Evolutionary conservation across 2,888 invertebrate species (phyloP).

Genomic region (Pteria penguin): DNA sequence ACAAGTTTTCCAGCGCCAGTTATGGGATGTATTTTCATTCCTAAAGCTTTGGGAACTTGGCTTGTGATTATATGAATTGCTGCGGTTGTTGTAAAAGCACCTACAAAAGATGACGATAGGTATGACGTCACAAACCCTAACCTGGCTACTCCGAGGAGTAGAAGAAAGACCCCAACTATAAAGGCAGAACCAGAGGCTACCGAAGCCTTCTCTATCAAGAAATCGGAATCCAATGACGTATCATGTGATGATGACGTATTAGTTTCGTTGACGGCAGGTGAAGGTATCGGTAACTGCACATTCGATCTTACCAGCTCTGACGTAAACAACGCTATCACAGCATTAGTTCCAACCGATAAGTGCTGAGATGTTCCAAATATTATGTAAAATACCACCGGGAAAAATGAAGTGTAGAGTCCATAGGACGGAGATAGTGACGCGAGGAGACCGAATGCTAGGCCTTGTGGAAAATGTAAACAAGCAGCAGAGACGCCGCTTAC

Average conservation of each 20-base stretch:
- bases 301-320: slow-evolving; percentile 57
- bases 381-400: slow-evolving; percentile 68
- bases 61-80: slow-evolving; percentile 67
- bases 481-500: slow-evolving; percentile 70
- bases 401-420: slow-evolving; percentile 72
- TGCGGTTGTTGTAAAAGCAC: slow-evolving; percentile 68
- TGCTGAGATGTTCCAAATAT: slow-evolving; percentile 70
- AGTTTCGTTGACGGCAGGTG: background rate
- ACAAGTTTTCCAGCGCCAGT: slow-evolving; percentile 61
- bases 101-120: slow-evolving; percentile 65
- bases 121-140: slow-evolving; percentile 66
- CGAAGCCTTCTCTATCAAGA: slow-evolving; percentile 44
- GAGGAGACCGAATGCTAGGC: slow-evolving; percentile 71
- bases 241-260: background rate
- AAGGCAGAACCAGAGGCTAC: slow-evolving; percentile 61
- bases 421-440: slow-evolving; percentile 66
- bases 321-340: slow-evolving; percentile 71
- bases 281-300: slow-evolving; percentile 6
- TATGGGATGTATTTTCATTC: slow-evolving; percentile 49
- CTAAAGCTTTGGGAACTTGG: slow-evolving; percentile 61
- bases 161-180: slow-evolving; percentile 59
- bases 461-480: slow-evolving; percentile 75
- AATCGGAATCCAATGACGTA: background rate
- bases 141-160: slow-evolving; percentile 56
- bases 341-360: slow-evolving; percentile 72